These are phyloP conservation scores for Speoplatyrhinus poulsoni DNA, from an alignment of 2,113 vertebrate genomes.

Conservation along the genomic window DNA sequence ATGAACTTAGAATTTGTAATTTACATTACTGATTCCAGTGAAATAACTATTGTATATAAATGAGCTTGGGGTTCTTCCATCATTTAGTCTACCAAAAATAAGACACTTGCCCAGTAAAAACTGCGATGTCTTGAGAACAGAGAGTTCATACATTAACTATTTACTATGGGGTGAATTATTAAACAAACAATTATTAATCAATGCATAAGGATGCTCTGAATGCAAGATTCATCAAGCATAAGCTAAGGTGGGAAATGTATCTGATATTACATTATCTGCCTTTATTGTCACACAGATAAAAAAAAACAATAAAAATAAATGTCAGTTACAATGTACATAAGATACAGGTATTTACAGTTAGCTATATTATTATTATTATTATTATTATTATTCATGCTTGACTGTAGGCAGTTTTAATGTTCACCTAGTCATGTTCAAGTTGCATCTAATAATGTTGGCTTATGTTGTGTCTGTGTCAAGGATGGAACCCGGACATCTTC, in stretches of 20 bases:
- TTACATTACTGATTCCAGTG: not conserved
- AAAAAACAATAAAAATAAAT: not conserved
- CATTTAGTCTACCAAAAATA: slow-evolving; percentile 23
- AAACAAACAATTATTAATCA: slow-evolving; percentile 56
- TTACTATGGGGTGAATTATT: slow-evolving; percentile 56
- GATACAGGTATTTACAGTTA: not conserved
- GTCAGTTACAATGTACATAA: not conserved
- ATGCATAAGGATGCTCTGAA: slow-evolving; percentile 54
- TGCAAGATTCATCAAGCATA: slow-evolving; percentile 49
- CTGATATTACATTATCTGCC: not conserved
- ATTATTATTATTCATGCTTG: not conserved
- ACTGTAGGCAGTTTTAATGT: not conserved
- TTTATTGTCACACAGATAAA: slow-evolving; percentile 13
- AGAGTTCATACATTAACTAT: slow-evolving; percentile 41
- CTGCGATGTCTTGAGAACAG: slow-evolving; percentile 28
- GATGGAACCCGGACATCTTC: too few relatives aligned
- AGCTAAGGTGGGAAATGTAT: slow-evolving; percentile 18
- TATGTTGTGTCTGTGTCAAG: too few relatives aligned
- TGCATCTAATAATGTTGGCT: too few relatives aligned
- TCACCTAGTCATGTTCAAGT: too few relatives aligned
- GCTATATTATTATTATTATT: not conserved
- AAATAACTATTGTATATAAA: too few relatives aligned
- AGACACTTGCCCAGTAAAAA: slow-evolving; percentile 13
- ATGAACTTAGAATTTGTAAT: too few relatives aligned
- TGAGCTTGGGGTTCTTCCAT: slow-evolving; percentile 9